phyloP scores from a whole-genome alignment of 1,140 invertebrate species.

The Pseudomyrmex flavicornis region DNA sequence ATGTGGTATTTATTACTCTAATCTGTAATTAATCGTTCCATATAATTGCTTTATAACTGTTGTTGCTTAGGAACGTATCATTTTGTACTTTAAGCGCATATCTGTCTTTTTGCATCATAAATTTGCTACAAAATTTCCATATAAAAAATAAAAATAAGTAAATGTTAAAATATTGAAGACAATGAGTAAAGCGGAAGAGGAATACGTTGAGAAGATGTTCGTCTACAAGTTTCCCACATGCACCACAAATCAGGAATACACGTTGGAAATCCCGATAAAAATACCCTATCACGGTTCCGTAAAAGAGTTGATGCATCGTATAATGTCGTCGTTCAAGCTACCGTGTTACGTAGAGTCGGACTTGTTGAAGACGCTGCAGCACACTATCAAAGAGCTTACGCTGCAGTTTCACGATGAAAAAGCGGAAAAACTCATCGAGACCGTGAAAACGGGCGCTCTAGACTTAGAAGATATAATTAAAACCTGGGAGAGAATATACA shows the following conservation, averaged over 20 bases:
- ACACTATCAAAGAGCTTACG: constrained; percentile 85
- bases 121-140: background rate
- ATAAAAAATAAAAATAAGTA: constrained; percentile 1
- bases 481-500: constrained; percentile 89
- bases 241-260: constrained; percentile 86
- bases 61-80: background rate
- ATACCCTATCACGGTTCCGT: constrained; percentile 87
- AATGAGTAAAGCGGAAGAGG: constrained; percentile 79
- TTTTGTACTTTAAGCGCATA: background rate
- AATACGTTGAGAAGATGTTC: constrained; percentile 85
- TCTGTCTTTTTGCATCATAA: background rate
- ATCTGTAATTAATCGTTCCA: constrained; percentile 23
- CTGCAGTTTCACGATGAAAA: constrained; percentile 86
- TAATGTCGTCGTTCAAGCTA: constrained; percentile 89
- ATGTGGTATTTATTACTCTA: constrained; percentile 39
- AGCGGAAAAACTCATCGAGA: constrained; percentile 85
- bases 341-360: constrained; percentile 89
- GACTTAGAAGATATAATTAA: constrained; percentile 89
- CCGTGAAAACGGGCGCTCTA: constrained; percentile 85
- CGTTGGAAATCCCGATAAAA: constrained; percentile 87
- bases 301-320: constrained; percentile 88
- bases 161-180: constrained; percentile 19
- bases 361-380: constrained; percentile 84
- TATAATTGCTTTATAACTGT: constrained; percentile 17
- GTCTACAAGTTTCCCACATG: constrained; percentile 87